These are phyloP conservation scores for Drosophila kohkoa DNA, from an alignment of 1,140 invertebrate genomes.

Conservation along the genomic window DNA sequence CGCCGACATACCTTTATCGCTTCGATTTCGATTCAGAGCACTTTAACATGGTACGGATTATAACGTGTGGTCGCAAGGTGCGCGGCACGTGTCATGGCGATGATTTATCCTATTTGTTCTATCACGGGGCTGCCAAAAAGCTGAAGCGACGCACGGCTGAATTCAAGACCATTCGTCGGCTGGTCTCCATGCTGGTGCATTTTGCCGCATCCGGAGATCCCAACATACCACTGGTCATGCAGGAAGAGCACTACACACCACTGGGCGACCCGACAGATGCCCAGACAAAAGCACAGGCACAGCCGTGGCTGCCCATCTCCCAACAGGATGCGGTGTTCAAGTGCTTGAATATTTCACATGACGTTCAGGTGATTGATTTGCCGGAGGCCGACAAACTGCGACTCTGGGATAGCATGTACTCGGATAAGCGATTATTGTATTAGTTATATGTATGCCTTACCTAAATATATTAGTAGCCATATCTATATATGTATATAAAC, in stretches of 20 bases:
- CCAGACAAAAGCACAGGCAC: constrained; percentile 22
- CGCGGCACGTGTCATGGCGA: constrained; percentile 87
- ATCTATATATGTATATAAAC: constrained; percentile 9
- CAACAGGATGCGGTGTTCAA: constrained; percentile 70
- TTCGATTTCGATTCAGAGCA: constrained; percentile 85
- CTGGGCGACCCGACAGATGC: neutral
- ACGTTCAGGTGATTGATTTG: constrained; percentile 84
- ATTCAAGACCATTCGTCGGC: constrained; percentile 81
- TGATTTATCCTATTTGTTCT: constrained; percentile 89
- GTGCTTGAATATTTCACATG: constrained; percentile 85
- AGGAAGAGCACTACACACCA: constrained; percentile 44
- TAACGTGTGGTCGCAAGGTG: constrained; percentile 82
- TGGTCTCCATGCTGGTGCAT: constrained; percentile 84
- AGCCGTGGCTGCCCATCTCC: constrained; percentile 67
- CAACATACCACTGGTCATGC: constrained; percentile 56
- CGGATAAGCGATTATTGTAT: constrained; percentile 60
- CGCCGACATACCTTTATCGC: constrained; percentile 85
- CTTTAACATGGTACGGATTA: constrained; percentile 83
- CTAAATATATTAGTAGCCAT: constrained; percentile 21
- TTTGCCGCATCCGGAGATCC: constrained; percentile 85
- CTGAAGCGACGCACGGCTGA: constrained; percentile 77
- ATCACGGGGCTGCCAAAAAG: constrained; percentile 85
- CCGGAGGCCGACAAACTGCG: constrained; percentile 85
- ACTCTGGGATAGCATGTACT: constrained; percentile 85
- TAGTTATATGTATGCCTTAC: constrained; percentile 22